Conservation (phyloP, 1,140 invertebrate genomes). For the Battus philenor region DNA sequence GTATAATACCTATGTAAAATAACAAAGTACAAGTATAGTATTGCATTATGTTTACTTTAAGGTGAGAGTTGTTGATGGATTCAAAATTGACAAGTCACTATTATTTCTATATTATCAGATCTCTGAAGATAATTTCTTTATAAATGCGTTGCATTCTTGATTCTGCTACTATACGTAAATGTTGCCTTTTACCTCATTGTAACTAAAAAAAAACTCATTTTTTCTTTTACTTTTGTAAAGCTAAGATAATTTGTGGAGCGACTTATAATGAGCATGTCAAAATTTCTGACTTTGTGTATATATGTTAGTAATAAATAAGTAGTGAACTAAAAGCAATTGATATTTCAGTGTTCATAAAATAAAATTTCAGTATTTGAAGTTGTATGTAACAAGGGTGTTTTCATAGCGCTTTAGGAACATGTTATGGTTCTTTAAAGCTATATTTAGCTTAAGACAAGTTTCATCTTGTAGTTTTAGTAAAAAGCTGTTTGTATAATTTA, state of each 20-base stretch:
- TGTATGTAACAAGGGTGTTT: conserved; percentile 53
- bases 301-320: conserved; percentile 53
- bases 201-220: too few relatives aligned
- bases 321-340: conserved; percentile 50
- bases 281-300: conserved; percentile 61
- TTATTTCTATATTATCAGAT: too few relatives aligned
- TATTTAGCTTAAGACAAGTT: conserved; percentile 25
- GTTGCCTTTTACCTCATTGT: too few relatives aligned
- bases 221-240: too few relatives aligned
- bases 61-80: too few relatives aligned
- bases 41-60: conserved; percentile 34
- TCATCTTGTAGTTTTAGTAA: conserved; percentile 22
- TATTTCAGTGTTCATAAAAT: conserved; percentile 56
- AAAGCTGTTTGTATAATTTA: conserved; percentile 12
- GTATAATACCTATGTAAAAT: conserved; percentile 37
- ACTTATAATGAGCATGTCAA: conserved; percentile 66
- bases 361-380: conserved; percentile 67
- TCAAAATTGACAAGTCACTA: too few relatives aligned
- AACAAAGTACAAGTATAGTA: conserved; percentile 33
- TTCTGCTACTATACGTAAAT: too few relatives aligned
- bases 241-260: too few relatives aligned
- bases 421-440: conserved; percentile 45
- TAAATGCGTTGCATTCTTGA: too few relatives aligned
- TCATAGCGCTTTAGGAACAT: conserved; percentile 49
- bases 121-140: too few relatives aligned